Conservation (phyloP, 2,888 invertebrate species). For the Apamea epomidion region DNA sequence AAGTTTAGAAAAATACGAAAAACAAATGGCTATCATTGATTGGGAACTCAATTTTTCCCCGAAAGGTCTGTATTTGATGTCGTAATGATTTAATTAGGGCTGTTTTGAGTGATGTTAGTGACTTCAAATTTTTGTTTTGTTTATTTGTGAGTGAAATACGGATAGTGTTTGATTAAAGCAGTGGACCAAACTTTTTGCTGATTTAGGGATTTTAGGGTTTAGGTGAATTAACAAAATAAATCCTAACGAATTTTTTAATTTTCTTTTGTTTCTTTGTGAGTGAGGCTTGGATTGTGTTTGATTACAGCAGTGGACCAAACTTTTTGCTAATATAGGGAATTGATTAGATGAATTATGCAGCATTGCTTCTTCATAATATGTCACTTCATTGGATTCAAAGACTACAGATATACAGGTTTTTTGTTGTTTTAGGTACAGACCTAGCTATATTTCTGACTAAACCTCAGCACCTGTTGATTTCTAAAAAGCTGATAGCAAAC, state of each 20-base stretch:
- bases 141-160: too few relatives aligned
- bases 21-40: slow-evolving; percentile 54
- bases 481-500: not conserved
- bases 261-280: not conserved
- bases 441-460: not conserved
- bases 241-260: too few relatives aligned
- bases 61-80: slow-evolving; percentile 47
- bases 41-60: slow-evolving; percentile 51
- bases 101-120: not conserved
- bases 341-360: not conserved
- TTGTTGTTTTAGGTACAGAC: too few relatives aligned
- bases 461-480: slow-evolving; percentile 19
- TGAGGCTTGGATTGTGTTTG: not conserved
- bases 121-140: too few relatives aligned
- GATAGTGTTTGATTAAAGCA: too few relatives aligned
- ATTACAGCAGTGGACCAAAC: not conserved
- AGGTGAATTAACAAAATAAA: too few relatives aligned
- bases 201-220: too few relatives aligned
- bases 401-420: too few relatives aligned
- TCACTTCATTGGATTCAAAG: not conserved
- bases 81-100: not conserved
- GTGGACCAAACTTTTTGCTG: too few relatives aligned
- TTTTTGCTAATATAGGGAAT: too few relatives aligned
- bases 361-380: not conserved
- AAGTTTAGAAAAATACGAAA: slow-evolving; percentile 42